Evolutionary conservation across 2,888 invertebrate genomes (phyloP).

Genomic region (Acronicta leporina): DNA sequence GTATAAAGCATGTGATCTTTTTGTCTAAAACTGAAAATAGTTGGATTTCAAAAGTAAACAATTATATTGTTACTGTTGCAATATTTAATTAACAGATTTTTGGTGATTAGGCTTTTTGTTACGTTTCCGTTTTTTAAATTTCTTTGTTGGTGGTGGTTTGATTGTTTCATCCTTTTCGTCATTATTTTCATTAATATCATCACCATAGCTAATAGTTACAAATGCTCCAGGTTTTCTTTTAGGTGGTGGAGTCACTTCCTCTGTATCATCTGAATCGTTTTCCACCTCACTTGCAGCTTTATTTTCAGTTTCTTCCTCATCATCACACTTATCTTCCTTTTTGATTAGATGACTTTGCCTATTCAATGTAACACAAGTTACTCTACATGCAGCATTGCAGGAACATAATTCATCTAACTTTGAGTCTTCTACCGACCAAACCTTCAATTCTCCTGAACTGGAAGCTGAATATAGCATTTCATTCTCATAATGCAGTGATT

Average conservation of each 20-base stretch:
- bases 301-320: conserved; percentile 54
- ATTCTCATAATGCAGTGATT: conserved; percentile 89
- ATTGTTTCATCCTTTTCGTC: conserved; percentile 59
- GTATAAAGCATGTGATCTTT: conserved; percentile 27
- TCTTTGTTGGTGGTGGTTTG: conserved; percentile 70
- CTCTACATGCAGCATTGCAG: conserved; percentile 91
- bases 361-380: conserved; percentile 92
- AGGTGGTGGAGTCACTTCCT: conserved; percentile 46
- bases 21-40: conserved; percentile 4
- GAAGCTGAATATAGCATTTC: conserved; percentile 91
- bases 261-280: conserved; percentile 65
- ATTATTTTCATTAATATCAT: conserved; percentile 60
- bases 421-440: conserved; percentile 89
- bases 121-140: conserved; percentile 75
- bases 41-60: conserved; percentile 17
- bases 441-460: conserved; percentile 94
- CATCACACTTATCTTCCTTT: conserved; percentile 74
- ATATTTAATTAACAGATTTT: conserved; percentile 44
- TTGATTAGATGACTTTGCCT: conserved; percentile 80
- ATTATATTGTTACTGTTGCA: conserved; percentile 17
- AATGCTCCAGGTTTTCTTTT: conserved; percentile 81
- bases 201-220: conserved; percentile 81
- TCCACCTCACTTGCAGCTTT: conserved; percentile 56
- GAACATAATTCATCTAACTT: conserved; percentile 87
- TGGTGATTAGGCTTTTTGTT: conserved; percentile 72